A percentile compares a stretch with the other conserved stretches of the same genome.
These are phyloP conservation scores for Tyto alba DNA, from an alignment of 2,113 vertebrate species.

Conservation along the genomic window DNA sequence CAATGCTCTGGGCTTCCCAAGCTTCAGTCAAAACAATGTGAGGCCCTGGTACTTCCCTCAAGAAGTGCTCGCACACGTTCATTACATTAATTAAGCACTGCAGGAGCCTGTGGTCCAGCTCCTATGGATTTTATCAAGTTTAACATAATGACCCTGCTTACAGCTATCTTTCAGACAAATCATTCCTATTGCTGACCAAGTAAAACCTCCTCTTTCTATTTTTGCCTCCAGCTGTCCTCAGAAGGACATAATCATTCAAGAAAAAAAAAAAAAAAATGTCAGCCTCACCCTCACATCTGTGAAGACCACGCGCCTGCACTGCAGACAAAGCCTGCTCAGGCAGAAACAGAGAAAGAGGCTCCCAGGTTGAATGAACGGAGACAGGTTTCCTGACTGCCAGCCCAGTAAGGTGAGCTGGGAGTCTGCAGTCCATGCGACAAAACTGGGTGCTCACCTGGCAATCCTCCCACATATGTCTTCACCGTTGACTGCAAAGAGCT, in stretches of 20 bases:
- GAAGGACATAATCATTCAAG: not conserved
- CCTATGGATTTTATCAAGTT: not conserved
- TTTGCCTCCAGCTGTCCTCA: not conserved
- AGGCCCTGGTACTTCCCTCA: not conserved
- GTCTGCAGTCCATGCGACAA: not conserved
- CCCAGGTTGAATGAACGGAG: not conserved
- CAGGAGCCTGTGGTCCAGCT: not conserved
- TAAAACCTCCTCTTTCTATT: not conserved
- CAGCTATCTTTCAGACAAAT: not conserved
- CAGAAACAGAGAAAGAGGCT: not conserved
- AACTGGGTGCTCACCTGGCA: constrained; percentile 80
- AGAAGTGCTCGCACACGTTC: not conserved
- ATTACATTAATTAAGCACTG: not conserved
- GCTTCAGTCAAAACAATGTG: not conserved
- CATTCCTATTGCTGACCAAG: not conserved
- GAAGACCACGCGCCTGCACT: not conserved
- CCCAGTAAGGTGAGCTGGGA: not conserved
- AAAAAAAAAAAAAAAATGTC: not conserved
- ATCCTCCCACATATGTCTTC: constrained; percentile 87
- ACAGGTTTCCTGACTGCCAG: not conserved
- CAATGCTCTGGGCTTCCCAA: not conserved
- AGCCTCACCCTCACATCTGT: not conserved
- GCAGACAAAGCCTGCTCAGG: not conserved
- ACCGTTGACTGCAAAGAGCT: constrained; percentile 51
- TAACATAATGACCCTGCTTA: not conserved